A percentile compares a stretch with the other conserved stretches of the same genome.
phyloP scores from a whole-genome alignment of 1,140 invertebrate genomes.

The Drepana arcuata region DNA sequence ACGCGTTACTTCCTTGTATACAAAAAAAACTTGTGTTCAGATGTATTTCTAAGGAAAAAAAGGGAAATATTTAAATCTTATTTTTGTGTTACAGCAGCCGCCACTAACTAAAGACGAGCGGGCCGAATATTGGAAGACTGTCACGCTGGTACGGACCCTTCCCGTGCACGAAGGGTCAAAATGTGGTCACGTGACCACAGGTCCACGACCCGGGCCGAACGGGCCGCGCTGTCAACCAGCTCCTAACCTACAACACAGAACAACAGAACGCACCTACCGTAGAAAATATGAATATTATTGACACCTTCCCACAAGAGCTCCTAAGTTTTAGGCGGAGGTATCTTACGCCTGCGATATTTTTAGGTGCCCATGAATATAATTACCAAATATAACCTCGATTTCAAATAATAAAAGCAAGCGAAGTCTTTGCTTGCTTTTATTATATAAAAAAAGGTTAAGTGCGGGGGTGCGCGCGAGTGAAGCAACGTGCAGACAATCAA shows the following conservation, averaged over 20 bases:
- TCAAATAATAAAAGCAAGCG: slow-evolving; percentile 30
- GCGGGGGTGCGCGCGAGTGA: slow-evolving; percentile 35
- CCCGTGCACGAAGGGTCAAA: no score
- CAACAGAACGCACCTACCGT: slow-evolving; percentile 7
- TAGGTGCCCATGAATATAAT: no score
- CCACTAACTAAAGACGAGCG: slow-evolving; percentile 52
- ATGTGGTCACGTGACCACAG: no score
- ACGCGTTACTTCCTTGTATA: no score
- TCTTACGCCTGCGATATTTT: no score
- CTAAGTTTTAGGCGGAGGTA: no score
- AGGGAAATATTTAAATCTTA: slow-evolving; percentile 2
- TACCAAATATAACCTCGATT: no score
- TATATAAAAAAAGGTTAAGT: slow-evolving; percentile 36
- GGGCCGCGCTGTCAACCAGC: no score
- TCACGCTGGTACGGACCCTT: slow-evolving; percentile 31
- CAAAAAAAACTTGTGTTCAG: no score
- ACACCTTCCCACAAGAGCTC: no score
- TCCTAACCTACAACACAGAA: slow-evolving; percentile 5
- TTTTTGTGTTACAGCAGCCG: slow-evolving; percentile 56
- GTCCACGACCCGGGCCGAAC: no score
- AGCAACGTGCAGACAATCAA: slow-evolving; percentile 47
- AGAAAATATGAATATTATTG: slow-evolving; percentile 2
- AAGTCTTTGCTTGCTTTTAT: slow-evolving; percentile 31
- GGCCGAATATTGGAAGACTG: slow-evolving; percentile 54
- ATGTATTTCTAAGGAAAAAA: no score